Evolutionary conservation across 2,797 vertebrate species (phyloP), one percentile per base, ranked within the genome.

Genomic region (Hephaestus fuliginosus): DNA sequence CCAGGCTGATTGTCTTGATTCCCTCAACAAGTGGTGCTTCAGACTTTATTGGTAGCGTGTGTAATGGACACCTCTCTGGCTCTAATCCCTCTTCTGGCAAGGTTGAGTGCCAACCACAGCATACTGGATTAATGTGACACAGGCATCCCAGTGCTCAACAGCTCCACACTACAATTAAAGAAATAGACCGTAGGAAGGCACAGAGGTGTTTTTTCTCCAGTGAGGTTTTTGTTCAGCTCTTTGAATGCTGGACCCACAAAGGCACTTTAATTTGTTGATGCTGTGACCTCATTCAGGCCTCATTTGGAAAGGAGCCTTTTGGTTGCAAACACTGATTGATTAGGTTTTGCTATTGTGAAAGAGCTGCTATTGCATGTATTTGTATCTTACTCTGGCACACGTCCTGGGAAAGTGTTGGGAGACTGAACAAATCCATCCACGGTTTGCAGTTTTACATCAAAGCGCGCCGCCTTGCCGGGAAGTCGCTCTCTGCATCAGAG

Each of bases 261-360:
- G 36, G 33, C 74, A 81, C 78, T 90, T 86, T 76, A 56, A 84
- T 82, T 88, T 91, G 87, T 88, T 91, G 82, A 81, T 75, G 69
- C 86, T 87, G 77, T 91, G 86, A 93, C 79, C 83, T 92, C 88
- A 90, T 85, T 86, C 83, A 72, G 67, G 73, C 41, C 65, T 71
- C 66, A 49, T 78, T 86, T 88, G 64, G 64, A 58, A 70, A 51
- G 17, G 49, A 76, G 65, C 81, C 86, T 64, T 81, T 89, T 70
- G 64, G 81, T 84, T 82, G 82, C 65, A 88, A 83, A 80, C 89
- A 57, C 55, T 68, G 77, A 84, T 56, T 80, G 64, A 80, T 83
- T 28, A 55, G 51, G 43, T 63, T 83, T 85, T 85, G 78, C 80
- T 86, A 46, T 80, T 86, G 87, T 85, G 79, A 89, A 85, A 88